Evolutionary conservation across 2,797 vertebrate genomes (phyloP).

Genomic region (Sphenodon punctatus): DNA sequence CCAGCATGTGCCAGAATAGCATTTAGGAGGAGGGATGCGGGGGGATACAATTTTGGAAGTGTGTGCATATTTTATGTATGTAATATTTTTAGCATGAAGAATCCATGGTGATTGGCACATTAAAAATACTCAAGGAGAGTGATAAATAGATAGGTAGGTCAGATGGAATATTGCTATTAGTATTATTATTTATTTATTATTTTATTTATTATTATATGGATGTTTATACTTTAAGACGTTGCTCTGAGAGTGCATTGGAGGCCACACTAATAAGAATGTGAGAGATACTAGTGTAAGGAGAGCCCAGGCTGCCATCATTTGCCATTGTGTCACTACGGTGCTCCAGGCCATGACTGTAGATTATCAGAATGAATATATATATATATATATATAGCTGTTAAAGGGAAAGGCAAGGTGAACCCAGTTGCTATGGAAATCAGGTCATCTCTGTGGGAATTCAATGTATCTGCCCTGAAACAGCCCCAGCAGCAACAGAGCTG

Average conservation of each 20-base stretch:
- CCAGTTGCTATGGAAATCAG: constrained; percentile 74
- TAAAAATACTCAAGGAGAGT: background rate
- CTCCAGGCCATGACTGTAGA: background rate
- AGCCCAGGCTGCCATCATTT: background rate
- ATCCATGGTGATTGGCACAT: background rate
- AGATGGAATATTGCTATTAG: background rate
- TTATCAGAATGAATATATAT: constrained; percentile 21
- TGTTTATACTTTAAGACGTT: constrained; percentile 3
- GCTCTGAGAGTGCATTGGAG: constrained; percentile 1
- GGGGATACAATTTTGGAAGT: too few species aligned
- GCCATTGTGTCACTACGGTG: background rate
- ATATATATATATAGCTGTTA: constrained; percentile 56
- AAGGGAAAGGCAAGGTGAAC: constrained; percentile 52
- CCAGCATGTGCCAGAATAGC: too few species aligned
- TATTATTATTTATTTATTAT: too few species aligned
- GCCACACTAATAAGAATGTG: constrained; percentile 14
- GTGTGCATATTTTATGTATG: too few species aligned
- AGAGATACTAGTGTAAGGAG: constrained; percentile 2
- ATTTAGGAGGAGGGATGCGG: too few species aligned
- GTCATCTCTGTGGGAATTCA: constrained; percentile 72
- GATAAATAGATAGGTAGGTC: background rate
- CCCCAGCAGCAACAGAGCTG: background rate
- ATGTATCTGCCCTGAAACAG: background rate
- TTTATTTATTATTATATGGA: background rate
- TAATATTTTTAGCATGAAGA: background rate